phyloP scores from a whole-genome alignment of 2,888 invertebrate genomes.

The Scaptomyza parva region DNA sequence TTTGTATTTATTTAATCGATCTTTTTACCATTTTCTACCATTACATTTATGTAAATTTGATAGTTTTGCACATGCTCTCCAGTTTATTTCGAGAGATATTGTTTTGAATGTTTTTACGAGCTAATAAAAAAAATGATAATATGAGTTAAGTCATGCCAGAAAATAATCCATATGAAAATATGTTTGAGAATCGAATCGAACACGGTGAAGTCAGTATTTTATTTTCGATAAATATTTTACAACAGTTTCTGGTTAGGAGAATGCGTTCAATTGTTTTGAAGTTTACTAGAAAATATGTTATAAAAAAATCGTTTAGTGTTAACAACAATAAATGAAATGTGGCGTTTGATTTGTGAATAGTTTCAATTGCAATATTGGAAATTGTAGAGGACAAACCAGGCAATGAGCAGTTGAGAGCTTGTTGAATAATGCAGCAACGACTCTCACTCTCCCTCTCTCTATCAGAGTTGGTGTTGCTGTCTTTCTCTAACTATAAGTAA shows the following conservation, averaged over 20 bases:
- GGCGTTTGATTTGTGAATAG: too few relatives aligned
- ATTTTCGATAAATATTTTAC: slow-evolving; percentile 1
- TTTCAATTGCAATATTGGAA: slow-evolving; percentile 5
- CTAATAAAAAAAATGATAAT: slow-evolving; percentile 22
- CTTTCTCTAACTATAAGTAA: not conserved
- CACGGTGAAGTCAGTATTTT: not conserved
- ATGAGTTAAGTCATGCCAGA: slow-evolving; percentile 1
- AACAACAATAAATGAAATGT: too few relatives aligned
- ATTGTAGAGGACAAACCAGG: slow-evolving; percentile 15
- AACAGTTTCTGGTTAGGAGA: not conserved
- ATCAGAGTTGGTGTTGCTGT: not conserved
- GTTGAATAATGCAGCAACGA: slow-evolving; percentile 11
- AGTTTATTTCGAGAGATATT: slow-evolving; percentile 39
- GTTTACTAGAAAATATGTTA: not conserved
- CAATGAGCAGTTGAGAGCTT: slow-evolving; percentile 8
- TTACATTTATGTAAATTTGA: slow-evolving; percentile 40
- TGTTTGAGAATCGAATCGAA: not conserved
- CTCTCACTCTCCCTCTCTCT: not conserved
- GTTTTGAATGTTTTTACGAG: slow-evolving; percentile 13
- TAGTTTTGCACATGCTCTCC: slow-evolving; percentile 21
- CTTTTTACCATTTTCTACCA: slow-evolving; percentile 10
- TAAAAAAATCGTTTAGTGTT: too few relatives aligned
- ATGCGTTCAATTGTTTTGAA: not conserved
- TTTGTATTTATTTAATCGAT: slow-evolving; percentile 19
- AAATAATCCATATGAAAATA: slow-evolving; percentile 1